Base-by-base conservation (phyloP, 2,888 invertebrate species). In the Trachelus tabidus region DNA sequence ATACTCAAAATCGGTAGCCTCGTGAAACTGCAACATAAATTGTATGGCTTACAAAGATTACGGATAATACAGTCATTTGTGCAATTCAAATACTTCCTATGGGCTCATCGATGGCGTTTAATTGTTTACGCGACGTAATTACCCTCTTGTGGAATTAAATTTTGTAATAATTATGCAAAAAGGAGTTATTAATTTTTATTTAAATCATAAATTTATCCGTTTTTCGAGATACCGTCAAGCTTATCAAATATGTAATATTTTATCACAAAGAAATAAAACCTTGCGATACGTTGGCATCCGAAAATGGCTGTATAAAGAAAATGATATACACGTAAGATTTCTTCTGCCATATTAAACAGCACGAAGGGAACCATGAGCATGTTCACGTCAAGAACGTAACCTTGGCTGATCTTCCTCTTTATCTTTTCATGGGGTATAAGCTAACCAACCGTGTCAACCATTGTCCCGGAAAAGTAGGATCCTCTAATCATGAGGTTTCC, bases 401-500 rank as follows among this genome's bases (percentile, higher is more conserved):
- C 56, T 56, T 56, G 23, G 56, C 56, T 56, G 56, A 56, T 40
- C 31, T 68, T 75, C 69, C 35, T 69, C 31, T 30, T 73, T 34
- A 33, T n/a, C 73, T 33, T 69, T 69, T 76, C 37, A 33, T 73
- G 31, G 69, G 40, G 35, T 69, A n/a, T 73, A 35, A 33, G 34
- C 56, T 76, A 73, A 77, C 77, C 77, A 77, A 77, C 68, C 77
- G 73, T 74, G 68, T 37, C 68, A 68, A 77, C 69, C 77, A 74
- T 73, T 77, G 73, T 77, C 74, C 77, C 77, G 77, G 35, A 74
- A 73, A 77, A 77, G 37, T 74, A 74, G 68, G 77, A 30, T 40
- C 68, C 77, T 77, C 68, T 77, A 77, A 77, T 77, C 77, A 77
- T 73, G 73, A 35, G 34, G 74, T 68, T 74, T 35, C 74, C 74